Evolutionary conservation across 2,113 vertebrate genomes (phyloP).

Genomic region (Ceyx margarethae): DNA sequence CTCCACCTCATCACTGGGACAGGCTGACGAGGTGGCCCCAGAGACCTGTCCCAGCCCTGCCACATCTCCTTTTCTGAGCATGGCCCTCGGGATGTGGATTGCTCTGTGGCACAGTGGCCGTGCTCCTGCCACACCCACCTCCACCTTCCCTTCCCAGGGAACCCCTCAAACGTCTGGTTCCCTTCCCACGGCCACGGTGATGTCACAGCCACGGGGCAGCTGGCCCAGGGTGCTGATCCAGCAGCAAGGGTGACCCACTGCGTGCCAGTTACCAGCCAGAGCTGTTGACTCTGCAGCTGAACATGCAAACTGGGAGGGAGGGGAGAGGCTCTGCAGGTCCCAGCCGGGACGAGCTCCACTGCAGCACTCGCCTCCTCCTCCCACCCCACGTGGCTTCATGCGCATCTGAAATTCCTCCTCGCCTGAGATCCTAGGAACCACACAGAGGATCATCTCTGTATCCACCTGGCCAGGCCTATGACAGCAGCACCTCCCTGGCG

Average conservation of each 20-base stretch:
- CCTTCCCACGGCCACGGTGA: not conserved
- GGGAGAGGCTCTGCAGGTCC: not conserved
- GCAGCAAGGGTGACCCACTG: fast-evolving
- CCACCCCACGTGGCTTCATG: not conserved
- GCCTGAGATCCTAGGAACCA: not conserved
- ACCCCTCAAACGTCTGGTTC: not conserved
- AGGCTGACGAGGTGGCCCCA: not conserved
- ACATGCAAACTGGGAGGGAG: not conserved
- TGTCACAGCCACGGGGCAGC: not conserved
- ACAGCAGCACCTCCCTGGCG: not conserved
- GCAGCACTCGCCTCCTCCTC: not conserved
- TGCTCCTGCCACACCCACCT: not conserved
- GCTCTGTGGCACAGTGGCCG: not conserved
- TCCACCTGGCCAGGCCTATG: not conserved
- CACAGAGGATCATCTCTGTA: not conserved
- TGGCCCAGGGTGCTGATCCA: not conserved
- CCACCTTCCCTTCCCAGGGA: not conserved
- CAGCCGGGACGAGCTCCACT: not conserved
- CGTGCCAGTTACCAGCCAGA: not conserved
- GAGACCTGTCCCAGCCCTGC: not conserved
- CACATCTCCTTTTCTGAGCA: not conserved
- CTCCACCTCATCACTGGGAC: no score
- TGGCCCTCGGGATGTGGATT: not conserved
- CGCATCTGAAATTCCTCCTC: not conserved
- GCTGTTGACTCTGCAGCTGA: not conserved